A percentile compares a stretch with the other conserved stretches of the same genome.
Conservation (phyloP, 2,797 vertebrate genomes). For the Labeo calbasu region DNA sequence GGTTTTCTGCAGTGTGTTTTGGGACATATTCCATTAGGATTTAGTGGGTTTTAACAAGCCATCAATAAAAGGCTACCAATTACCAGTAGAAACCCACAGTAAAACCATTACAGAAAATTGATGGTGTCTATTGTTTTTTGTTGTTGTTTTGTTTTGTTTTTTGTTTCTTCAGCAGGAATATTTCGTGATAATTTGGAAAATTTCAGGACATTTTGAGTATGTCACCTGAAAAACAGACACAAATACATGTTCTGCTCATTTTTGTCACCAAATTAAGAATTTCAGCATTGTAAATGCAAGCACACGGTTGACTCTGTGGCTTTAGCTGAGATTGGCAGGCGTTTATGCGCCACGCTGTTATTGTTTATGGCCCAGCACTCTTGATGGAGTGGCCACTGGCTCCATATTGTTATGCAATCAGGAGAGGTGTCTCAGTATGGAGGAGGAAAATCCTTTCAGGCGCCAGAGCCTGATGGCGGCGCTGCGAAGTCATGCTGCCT, state of each 20-base stretch:
- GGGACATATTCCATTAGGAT: no score
- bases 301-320: neutral
- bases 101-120: no score
- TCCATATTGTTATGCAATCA: conserved; percentile 66
- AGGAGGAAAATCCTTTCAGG: conserved; percentile 46
- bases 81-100: no score
- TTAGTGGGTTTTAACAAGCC: no score
- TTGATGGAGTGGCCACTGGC: conserved; percentile 59
- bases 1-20: no score
- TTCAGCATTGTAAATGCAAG: neutral
- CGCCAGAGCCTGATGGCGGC: conserved; percentile 46
- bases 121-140: no score
- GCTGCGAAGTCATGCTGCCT: conserved; percentile 19
- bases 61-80: no score
- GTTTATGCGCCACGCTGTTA: conserved; percentile 21
- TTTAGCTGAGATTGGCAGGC: conserved; percentile 6
- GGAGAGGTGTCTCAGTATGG: conserved; percentile 57
- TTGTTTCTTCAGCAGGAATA: no score
- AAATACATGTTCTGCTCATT: neutral
- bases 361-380: conserved; percentile 52
- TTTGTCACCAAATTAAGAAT: neutral
- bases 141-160: no score
- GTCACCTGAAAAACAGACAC: neutral
- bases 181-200: neutral
- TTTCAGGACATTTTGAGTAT: neutral